These are phyloP conservation scores for Sus cebifrons DNA, from an alignment of 2,797 vertebrate genomes.

Conservation along the genomic window DNA sequence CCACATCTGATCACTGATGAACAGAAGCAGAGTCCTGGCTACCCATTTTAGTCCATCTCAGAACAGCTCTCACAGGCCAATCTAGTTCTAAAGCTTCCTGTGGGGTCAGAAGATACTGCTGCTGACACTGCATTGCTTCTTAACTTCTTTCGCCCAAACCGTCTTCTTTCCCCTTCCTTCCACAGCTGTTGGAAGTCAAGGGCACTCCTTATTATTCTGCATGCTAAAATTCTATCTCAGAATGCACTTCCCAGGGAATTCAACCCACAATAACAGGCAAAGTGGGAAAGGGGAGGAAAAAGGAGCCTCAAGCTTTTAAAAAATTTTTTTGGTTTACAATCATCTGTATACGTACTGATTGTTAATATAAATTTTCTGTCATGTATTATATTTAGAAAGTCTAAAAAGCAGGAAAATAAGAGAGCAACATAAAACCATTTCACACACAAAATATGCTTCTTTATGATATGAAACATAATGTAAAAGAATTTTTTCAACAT, in stretches of 20 bases:
- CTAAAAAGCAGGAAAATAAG: constrained; percentile 1
- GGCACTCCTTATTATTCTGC: not conserved
- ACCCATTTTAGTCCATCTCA: not conserved
- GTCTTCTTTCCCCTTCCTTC: not conserved
- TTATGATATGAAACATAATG: not conserved
- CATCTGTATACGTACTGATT: not conserved
- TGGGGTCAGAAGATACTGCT: not conserved
- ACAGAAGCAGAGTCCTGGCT: not conserved
- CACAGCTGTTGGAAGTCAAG: not conserved
- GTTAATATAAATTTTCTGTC: constrained; percentile 23
- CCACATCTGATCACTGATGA: not conserved
- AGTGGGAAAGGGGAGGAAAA: not conserved
- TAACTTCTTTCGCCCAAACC: constrained; percentile 14
- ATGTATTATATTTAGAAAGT: not conserved
- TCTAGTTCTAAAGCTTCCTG: not conserved
- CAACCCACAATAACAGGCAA: not conserved
- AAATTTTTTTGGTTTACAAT: constrained; percentile 62
- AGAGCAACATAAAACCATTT: constrained; percentile 38
- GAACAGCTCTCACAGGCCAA: not conserved
- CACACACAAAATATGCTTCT: constrained; percentile 41
- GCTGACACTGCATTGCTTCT: not conserved
- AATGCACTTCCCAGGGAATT: not conserved
- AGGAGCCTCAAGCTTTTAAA: not conserved
- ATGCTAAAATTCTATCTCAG: constrained; percentile 3
- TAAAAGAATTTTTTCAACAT: constrained; percentile 21